Evolutionary conservation across 2,113 vertebrate species (phyloP).

Genomic region (Grammomys dolichurus): DNA sequence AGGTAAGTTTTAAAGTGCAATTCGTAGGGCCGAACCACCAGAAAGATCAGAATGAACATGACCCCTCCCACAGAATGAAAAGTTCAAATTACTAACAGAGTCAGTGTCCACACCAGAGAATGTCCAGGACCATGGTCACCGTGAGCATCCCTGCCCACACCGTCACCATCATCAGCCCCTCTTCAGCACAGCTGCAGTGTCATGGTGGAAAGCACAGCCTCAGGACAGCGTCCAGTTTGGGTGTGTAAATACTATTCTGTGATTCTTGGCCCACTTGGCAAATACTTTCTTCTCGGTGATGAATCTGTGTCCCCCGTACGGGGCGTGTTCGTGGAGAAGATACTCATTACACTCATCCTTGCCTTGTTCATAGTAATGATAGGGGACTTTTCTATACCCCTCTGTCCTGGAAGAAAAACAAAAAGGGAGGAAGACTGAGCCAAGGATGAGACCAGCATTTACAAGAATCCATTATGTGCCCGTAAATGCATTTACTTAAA

Average conservation of each 20-base stretch:
- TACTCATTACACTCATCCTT: constrained; percentile 97
- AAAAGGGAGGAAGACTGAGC: constrained; percentile 40
- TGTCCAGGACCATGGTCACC: constrained; percentile 68
- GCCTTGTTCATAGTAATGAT: constrained; percentile 98
- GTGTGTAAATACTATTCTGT: constrained; percentile 96
- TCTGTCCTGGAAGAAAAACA: constrained; percentile 89
- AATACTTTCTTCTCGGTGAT: constrained; percentile 98
- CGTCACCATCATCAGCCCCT: not conserved
- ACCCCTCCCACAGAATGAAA: constrained; percentile 77
- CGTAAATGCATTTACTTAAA: constrained; percentile 71
- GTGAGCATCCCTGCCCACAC: not conserved
- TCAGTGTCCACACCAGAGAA: constrained; percentile 66
- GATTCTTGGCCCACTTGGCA: constrained; percentile 96
- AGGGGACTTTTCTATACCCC: constrained; percentile 94
- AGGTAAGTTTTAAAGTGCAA: constrained; percentile 87
- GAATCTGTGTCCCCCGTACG: constrained; percentile 97
- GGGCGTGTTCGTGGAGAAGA: constrained; percentile 95
- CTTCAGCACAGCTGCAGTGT: constrained; percentile 77
- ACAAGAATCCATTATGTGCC: constrained; percentile 71
- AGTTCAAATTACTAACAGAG: constrained; percentile 78
- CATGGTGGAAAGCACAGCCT: constrained; percentile 81
- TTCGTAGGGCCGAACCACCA: constrained; percentile 82
- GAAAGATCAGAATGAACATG: constrained; percentile 78
- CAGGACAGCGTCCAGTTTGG: constrained; percentile 95
- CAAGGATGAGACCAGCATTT: constrained; percentile 56